Evolutionary conservation across 2,797 vertebrate species (phyloP).

Genomic region (Malurus leucopterus): DNA sequence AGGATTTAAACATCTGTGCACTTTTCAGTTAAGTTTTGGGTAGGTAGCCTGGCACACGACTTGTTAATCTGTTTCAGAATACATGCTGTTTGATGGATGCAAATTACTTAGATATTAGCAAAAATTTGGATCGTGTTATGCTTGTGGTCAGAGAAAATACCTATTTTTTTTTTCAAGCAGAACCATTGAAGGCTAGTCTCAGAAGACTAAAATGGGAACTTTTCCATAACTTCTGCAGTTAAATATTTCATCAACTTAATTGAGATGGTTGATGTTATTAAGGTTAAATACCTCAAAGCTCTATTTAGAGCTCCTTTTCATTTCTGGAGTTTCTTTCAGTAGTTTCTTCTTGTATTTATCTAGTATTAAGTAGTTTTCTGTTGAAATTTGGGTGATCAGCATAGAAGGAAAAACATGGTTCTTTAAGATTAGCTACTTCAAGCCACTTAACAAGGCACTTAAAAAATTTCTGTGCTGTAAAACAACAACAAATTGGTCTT

Average conservation of each 20-base stretch:
- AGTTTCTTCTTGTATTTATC: background rate
- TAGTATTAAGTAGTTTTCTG: background rate
- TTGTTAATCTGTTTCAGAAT: background rate
- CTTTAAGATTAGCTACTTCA: background rate
- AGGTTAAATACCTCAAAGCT: background rate
- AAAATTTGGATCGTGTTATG: background rate
- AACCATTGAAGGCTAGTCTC: background rate
- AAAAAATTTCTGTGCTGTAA: background rate
- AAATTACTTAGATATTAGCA: background rate
- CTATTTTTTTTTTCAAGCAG: background rate
- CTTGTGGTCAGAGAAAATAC: background rate
- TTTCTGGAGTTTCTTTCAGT: background rate
- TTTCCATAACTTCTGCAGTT: background rate
- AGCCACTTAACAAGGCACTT: background rate
- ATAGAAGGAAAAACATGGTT: background rate
- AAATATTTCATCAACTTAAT: background rate
- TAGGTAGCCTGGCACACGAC: fast-evolving
- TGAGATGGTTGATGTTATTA: background rate
- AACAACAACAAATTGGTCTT: background rate
- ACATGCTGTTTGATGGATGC: background rate
- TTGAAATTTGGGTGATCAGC: background rate
- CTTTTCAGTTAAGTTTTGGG: background rate
- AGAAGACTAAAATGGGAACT: background rate
- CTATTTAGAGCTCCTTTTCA: background rate
- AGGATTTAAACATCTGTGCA: too few relatives aligned